Evolutionary conservation across 2,888 invertebrate genomes (phyloP).

Genomic region (Stenotaenia linearis): DNA sequence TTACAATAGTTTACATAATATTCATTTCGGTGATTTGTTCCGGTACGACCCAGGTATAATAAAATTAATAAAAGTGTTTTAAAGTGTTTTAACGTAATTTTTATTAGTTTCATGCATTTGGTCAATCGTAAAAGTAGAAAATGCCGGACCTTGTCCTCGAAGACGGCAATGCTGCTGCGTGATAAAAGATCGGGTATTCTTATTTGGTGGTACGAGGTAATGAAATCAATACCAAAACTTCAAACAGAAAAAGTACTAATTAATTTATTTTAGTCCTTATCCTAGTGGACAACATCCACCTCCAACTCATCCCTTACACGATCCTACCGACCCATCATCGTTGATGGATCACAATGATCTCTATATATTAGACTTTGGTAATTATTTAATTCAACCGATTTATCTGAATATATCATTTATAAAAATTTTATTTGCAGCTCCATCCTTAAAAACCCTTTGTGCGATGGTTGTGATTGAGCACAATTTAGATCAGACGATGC

Average conservation of each 20-base stretch:
- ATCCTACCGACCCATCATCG: conserved; percentile 43
- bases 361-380: conserved; percentile 68
- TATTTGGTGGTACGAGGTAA: conserved; percentile 88
- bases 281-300: conserved; percentile 21
- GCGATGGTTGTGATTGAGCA: conserved; percentile 61
- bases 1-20: conserved; percentile 67
- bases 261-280: conserved; percentile 32
- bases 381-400: too few species aligned
- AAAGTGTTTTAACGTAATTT: background rate
- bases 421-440: conserved; percentile 48
- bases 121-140: conserved; percentile 42
- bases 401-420: too few species aligned
- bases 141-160: conserved; percentile 47
- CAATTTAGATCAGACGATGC: conserved; percentile 57
- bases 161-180: conserved; percentile 70
- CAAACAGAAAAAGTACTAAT: background rate
- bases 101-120: conserved; percentile 38
- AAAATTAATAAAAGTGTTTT: background rate
- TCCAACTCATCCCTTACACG: conserved; percentile 2
- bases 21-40: conserved; percentile 78
- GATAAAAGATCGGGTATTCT: conserved; percentile 64
- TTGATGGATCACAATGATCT: conserved; percentile 77
- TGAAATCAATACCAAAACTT: background rate
- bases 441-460: conserved; percentile 66
- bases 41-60: conserved; percentile 56